These are phyloP conservation scores for Lomographa bimaculata DNA, from an alignment of 2,888 invertebrate genomes.

Conservation along the genomic window DNA sequence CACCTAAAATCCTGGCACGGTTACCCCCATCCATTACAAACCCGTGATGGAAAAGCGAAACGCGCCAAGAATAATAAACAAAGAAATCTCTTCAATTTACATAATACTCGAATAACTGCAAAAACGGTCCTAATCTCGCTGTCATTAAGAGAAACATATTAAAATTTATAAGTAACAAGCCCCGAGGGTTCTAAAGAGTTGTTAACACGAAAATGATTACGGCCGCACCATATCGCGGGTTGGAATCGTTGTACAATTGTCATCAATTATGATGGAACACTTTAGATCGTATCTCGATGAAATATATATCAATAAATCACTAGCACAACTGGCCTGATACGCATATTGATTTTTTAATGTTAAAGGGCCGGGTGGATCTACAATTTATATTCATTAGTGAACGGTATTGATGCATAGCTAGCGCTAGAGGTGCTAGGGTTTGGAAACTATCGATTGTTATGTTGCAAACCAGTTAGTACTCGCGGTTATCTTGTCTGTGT, in stretches of 20 bases:
- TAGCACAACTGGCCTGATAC: constrained; percentile 66
- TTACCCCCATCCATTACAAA: constrained; percentile 31
- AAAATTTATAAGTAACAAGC: constrained; percentile 55
- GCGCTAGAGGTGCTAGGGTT: constrained; percentile 4
- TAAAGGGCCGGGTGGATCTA: constrained; percentile 72
- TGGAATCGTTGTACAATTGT: constrained; percentile 59
- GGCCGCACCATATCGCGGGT: constrained; percentile 33
- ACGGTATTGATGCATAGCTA: neutral
- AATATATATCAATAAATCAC: constrained; percentile 80
- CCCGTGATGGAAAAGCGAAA: constrained; percentile 42
- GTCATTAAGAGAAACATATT: constrained; percentile 71
- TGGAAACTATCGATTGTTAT: no score
- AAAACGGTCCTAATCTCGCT: constrained; percentile 47
- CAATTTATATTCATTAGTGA: constrained; percentile 78
- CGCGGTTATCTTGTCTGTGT: no score
- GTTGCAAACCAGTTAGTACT: no score
- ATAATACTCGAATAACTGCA: constrained; percentile 73
- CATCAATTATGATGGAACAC: constrained; percentile 76
- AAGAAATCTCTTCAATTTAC: constrained; percentile 50
- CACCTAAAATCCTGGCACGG: no score
- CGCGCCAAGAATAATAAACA: constrained; percentile 53
- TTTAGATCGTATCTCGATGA: constrained; percentile 78
- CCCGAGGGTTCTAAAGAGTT: constrained; percentile 63
- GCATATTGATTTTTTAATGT: constrained; percentile 69
- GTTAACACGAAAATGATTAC: constrained; percentile 77